phyloP scores from a whole-genome alignment of 1,140 invertebrate genomes.

The Yoshiicerus persimilis region DNA sequence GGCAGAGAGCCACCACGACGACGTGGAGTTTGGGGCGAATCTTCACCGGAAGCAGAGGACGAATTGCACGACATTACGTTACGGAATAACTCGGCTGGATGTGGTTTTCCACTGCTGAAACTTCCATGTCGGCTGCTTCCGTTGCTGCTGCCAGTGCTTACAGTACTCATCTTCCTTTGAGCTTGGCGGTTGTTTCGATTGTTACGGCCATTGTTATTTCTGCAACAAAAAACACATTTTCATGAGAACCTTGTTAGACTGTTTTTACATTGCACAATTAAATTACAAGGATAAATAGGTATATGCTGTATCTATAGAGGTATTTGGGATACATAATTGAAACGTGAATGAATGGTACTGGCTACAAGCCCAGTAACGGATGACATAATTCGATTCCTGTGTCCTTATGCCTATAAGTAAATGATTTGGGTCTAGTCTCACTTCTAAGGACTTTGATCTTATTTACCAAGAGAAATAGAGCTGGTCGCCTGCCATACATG shows the following conservation, averaged over 20 bases:
- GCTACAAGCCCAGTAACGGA: background rate
- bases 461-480: background rate
- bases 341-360: background rate
- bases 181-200: background rate
- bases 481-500: background rate
- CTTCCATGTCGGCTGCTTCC: constrained; percentile 36
- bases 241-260: too few species aligned
- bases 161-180: constrained; percentile 28
- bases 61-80: background rate
- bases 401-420: background rate
- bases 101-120: constrained; percentile 29
- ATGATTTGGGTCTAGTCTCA: background rate
- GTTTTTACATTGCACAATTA: too few species aligned
- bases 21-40: constrained; percentile 21
- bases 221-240: background rate
- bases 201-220: background rate
- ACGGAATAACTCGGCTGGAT: constrained; percentile 33
- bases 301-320: background rate
- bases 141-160: constrained; percentile 28
- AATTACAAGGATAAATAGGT: too few species aligned
- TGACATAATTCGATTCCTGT: background rate
- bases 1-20: constrained; percentile 46
- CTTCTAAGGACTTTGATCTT: background rate
- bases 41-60: constrained; percentile 28
- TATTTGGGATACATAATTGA: background rate